Evolutionary conservation across 92 coral and sea anemone species (phyloP).

Genomic region (Actinernus sp.): DNA sequence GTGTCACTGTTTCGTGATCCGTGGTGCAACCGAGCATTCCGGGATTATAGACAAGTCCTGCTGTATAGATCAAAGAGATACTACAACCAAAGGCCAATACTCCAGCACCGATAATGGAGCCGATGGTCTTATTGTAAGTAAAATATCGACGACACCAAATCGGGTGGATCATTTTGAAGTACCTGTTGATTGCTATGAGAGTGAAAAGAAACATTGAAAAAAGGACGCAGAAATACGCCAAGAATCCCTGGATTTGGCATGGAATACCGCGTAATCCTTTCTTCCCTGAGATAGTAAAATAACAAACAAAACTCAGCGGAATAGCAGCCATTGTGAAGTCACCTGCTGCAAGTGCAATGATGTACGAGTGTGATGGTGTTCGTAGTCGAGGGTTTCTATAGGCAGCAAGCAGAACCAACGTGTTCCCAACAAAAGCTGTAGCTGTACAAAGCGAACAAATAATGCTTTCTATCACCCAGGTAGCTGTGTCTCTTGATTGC

Average conservation of each 20-base stretch:
- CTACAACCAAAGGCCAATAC: neutral
- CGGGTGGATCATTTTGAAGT: neutral
- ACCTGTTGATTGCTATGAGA: neutral
- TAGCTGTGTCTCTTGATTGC: neutral
- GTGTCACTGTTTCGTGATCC: slow-evolving; percentile 35
- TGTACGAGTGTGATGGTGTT: neutral
- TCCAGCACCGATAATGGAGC: neutral
- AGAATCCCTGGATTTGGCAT: neutral
- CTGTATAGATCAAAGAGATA: neutral
- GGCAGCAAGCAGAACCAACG: neutral
- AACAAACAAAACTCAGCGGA: slow-evolving; percentile 14
- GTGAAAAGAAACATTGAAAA: neutral
- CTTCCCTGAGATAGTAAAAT: neutral
- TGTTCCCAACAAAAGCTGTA: neutral
- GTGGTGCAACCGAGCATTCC: slow-evolving; percentile 30
- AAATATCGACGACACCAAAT: neutral
- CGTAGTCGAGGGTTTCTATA: neutral
- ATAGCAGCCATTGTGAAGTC: neutral
- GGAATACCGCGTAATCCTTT: neutral
- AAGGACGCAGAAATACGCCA: neutral
- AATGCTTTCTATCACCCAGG: neutral
- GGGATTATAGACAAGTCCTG: neutral
- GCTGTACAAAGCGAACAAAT: neutral
- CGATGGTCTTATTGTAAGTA: neutral
- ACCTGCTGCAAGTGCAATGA: slow-evolving; percentile 2